Base-by-base conservation (phyloP, 2,888 invertebrate genomes). In the Aphidoletes aphidimyza region DNA sequence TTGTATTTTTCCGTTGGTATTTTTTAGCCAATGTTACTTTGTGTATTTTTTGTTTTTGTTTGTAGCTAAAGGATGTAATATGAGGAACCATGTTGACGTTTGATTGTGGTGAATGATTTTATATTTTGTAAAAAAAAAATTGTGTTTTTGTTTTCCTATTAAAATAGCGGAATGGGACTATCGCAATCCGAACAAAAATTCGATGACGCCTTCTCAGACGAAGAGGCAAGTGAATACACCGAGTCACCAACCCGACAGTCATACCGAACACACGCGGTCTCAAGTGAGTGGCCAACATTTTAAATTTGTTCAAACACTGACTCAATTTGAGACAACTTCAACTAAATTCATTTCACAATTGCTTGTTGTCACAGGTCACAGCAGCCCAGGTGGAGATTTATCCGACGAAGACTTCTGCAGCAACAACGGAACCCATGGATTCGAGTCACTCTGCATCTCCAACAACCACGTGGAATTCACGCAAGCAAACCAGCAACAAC, bases 181-280 rank as follows among this genome's bases (percentile, higher is more conserved):
- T 90, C 90, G 89, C 89, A 89, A 89, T 89, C 90, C 88, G 90
- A 89, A 89, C 89, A 89, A 86, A 88, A 89, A 87, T 89, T 91
- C 89, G 92, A 93, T 91, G 93, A 94, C 94, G 94, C 95, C 92
- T 94, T 95, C 95, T 94, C 95, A 94, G 95, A 95, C 94, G 95
- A 95, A 94, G 94, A 94, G 92, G 93, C 94, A 90, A 93, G 93
- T 90, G 90, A 90, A 88, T 90, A 88, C 89, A 87, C 89, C 89
- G 90, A 89, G 88, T 90, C 90, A 88, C 90, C 90, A 88, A 89
- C 90, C 88, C 88, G 90, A 89, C 90, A 90, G 88, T 90, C 90
- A 87, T 90, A 90, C 87, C 87, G 89, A 89, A 89, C 90, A 88
- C 90, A 91, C 89, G 91, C 91, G 91, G 91, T 91, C 91, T 92